These are phyloP conservation scores for Gari tellinella DNA, from an alignment of 2,888 invertebrate genomes.

Conservation along the genomic window DNA sequence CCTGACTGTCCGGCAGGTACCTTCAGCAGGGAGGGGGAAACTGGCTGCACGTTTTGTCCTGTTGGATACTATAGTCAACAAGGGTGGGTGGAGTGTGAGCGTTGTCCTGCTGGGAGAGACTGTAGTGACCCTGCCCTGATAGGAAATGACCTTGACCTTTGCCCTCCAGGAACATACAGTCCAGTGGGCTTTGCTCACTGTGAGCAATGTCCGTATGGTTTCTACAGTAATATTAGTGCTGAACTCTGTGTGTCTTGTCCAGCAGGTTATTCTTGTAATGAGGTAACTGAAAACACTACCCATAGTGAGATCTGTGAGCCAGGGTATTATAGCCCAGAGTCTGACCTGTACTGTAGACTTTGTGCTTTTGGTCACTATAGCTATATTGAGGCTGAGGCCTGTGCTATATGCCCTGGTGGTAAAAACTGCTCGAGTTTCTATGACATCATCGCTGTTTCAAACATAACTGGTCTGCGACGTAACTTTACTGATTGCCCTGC, in stretches of 20 bases:
- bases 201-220: constrained; percentile 51
- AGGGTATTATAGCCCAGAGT: constrained; percentile 31
- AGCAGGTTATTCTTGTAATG: constrained; percentile 11
- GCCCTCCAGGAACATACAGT: constrained; percentile 62
- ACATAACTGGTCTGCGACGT: background rate
- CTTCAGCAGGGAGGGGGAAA: constrained; percentile 36
- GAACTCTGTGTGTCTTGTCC: constrained; percentile 26
- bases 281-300: background rate
- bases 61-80: constrained; percentile 39
- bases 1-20: constrained; percentile 51
- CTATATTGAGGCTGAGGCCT: background rate
- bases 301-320: constrained; percentile 23
- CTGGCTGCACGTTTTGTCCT: constrained; percentile 38
- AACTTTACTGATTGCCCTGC: constrained; percentile 44
- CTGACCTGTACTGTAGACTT: constrained; percentile 37
- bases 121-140: constrained; percentile 55
- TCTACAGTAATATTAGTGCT: constrained; percentile 26
- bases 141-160: constrained; percentile 11
- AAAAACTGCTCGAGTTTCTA: constrained; percentile 32
- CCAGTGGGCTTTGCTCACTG: constrained; percentile 39
- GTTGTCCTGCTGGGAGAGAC: constrained; percentile 70
- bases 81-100: constrained; percentile 61
- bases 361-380: constrained; percentile 56
- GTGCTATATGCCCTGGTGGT: constrained; percentile 32
- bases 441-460: background rate